These are phyloP conservation scores for Crotophaga sulcirostris DNA, from an alignment of 2,113 vertebrate species.

Conservation along the genomic window DNA sequence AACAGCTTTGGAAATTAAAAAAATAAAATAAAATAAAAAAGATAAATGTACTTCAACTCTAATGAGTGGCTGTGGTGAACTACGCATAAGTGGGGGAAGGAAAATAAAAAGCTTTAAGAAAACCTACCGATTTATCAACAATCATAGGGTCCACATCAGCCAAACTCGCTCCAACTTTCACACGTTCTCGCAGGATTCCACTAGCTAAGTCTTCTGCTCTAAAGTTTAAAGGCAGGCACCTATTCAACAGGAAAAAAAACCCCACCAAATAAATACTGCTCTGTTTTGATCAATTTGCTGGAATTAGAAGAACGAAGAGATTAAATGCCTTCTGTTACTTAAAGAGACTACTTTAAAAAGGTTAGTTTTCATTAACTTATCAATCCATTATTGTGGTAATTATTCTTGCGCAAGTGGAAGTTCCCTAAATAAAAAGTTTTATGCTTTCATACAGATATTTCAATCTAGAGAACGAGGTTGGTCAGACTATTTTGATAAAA, in stretches of 20 bases:
- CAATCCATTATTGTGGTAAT: not conserved
- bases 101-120: not conserved
- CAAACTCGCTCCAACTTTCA: slow-evolving; percentile 95
- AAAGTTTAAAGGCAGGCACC: slow-evolving; percentile 96
- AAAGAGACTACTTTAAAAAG: not conserved
- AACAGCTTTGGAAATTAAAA: not conserved
- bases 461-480: not conserved
- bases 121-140: slow-evolving; percentile 90
- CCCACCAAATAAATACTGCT: not conserved
- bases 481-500: not conserved
- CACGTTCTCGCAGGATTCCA: slow-evolving; percentile 91
- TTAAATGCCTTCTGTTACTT: not conserved
- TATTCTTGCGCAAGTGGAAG: not conserved
- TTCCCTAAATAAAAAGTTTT: not conserved
- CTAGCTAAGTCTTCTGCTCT: slow-evolving; percentile 91
- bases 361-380: too few species aligned
- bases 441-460: not conserved
- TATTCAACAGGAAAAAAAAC: slow-evolving; percentile 48
- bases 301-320: not conserved
- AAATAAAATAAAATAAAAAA: not conserved
- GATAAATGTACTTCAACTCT: not conserved
- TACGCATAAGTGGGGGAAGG: not conserved
- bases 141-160: slow-evolving; percentile 98
- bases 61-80: not conserved
- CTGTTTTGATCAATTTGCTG: not conserved